Percentiles rank a stretch among this genome's conserved stretches.
phyloP scores from a whole-genome alignment of 2,888 invertebrate species.

The Operophtera brumata region DNA sequence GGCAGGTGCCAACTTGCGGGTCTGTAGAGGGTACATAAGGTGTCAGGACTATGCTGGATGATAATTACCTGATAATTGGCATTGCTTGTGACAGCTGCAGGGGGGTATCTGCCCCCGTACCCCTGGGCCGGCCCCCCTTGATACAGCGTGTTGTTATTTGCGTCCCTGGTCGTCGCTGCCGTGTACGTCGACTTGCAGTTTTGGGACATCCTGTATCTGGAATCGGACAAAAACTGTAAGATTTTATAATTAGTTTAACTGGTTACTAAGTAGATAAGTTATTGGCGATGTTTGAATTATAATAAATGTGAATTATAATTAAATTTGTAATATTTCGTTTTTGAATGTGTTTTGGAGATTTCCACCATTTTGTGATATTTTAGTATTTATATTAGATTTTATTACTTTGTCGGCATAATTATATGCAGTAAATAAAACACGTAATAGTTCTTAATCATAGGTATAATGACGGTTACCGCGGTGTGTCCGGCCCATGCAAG shows the following conservation, averaged over 20 bases:
- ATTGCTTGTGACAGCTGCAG: constrained; percentile 54
- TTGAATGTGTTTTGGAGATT: not conserved
- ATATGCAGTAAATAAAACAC: too few relatives aligned
- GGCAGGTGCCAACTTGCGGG: too few relatives aligned
- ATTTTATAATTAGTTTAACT: constrained; percentile 7
- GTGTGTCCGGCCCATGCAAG: too few relatives aligned
- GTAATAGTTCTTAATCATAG: too few relatives aligned
- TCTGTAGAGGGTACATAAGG: too few relatives aligned
- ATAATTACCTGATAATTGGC: constrained; percentile 63
- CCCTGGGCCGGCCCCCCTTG: constrained; percentile 59
- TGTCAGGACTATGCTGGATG: too few relatives aligned
- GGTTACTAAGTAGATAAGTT: constrained; percentile 7
- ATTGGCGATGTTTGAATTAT: constrained; percentile 15
- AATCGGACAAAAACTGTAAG: constrained; percentile 8
- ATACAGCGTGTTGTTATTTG: constrained; percentile 82
- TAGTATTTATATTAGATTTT: not conserved
- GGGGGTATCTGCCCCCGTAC: constrained; percentile 61
- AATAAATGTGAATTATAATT: not conserved
- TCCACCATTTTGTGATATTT: not conserved
- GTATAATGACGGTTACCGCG: too few relatives aligned
- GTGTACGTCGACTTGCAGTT: constrained; percentile 80
- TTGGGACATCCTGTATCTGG: constrained; percentile 72
- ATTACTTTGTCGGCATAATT: too few relatives aligned
- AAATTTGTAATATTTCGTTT: not conserved
- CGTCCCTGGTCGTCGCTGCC: constrained; percentile 75